phyloP scores from a whole-genome alignment of 2,888 invertebrate species.

The Drosophila cracens region DNA sequence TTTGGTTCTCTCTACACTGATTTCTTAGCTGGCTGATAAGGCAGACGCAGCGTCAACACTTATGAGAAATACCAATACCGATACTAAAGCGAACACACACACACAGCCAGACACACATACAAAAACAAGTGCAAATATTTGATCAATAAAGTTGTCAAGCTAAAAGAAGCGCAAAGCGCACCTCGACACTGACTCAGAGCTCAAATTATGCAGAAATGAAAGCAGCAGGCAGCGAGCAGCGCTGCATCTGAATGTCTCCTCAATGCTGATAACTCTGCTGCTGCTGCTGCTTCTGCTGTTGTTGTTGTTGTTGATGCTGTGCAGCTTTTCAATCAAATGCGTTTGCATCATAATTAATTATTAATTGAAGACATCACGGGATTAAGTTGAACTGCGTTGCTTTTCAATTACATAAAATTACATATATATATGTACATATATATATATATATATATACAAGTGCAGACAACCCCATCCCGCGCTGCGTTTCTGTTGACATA shows the following conservation, averaged over 20 bases:
- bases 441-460: not conserved
- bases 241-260: constrained; percentile 2
- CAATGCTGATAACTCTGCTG: constrained; percentile 32
- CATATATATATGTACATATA: constrained; percentile 28
- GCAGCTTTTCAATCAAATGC: constrained; percentile 19
- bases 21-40: constrained; percentile 54
- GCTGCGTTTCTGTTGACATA: constrained; percentile 40
- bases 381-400: constrained; percentile 50
- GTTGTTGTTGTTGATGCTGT: constrained; percentile 1
- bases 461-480: not conserved
- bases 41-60: constrained; percentile 12
- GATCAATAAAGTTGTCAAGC: constrained; percentile 65
- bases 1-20: constrained; percentile 31
- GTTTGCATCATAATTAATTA: constrained; percentile 30
- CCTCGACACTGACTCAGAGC: constrained; percentile 41
- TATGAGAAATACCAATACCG: constrained; percentile 24
- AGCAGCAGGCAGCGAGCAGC: constrained; percentile 12
- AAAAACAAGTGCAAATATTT: constrained; percentile 63
- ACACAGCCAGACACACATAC: constrained; percentile 20
- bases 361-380: constrained; percentile 67
- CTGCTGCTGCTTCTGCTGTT: not conserved
- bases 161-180: constrained; percentile 42
- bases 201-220: constrained; percentile 24
- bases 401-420: constrained; percentile 75
- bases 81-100: not conserved